Evolutionary conservation across 1,140 invertebrate genomes (phyloP).

Genomic region (Drosophila parabipectinata): DNA sequence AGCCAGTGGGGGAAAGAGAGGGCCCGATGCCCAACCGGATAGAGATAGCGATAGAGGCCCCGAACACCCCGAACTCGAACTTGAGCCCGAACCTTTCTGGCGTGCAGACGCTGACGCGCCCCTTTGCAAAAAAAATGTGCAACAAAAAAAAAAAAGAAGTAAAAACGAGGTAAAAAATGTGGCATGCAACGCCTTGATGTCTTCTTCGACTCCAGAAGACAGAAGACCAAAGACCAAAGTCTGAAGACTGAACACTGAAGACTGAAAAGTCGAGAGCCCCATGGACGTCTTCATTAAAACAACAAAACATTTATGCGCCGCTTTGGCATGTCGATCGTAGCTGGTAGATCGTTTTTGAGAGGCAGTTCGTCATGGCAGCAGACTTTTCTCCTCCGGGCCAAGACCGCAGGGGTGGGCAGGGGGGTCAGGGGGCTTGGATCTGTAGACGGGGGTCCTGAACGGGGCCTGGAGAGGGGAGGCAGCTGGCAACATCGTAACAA

Average conservation of each 20-base stretch:
- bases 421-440: too few species aligned
- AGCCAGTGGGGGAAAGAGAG: conserved; percentile 8
- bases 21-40: conserved; percentile 10
- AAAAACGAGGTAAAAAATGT: conserved; percentile 65
- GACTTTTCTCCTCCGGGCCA: conserved; percentile 8
- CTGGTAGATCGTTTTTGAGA: conserved; percentile 41
- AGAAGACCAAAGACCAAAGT: conserved; percentile 1
- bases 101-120: conserved; percentile 78
- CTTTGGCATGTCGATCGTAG: conserved; percentile 72
- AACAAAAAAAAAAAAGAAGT: conserved; percentile 26
- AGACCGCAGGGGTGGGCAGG: neutral
- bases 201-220: conserved; percentile 50
- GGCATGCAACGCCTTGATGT: conserved; percentile 81
- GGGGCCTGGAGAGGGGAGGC: neutral
- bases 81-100: conserved; percentile 38
- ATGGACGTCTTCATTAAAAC: conserved; percentile 82
- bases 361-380: conserved; percentile 53
- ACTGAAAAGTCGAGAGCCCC: conserved; percentile 32
- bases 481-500: conserved; percentile 71
- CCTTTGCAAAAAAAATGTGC: conserved; percentile 54
- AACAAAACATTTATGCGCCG: conserved; percentile 83
- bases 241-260: conserved; percentile 4
- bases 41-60: conserved; percentile 32
- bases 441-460: too few species aligned
- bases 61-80: neutral